Base-by-base conservation (phyloP, 2,113 vertebrate genomes). In the Empidonax alnorum region DNA sequence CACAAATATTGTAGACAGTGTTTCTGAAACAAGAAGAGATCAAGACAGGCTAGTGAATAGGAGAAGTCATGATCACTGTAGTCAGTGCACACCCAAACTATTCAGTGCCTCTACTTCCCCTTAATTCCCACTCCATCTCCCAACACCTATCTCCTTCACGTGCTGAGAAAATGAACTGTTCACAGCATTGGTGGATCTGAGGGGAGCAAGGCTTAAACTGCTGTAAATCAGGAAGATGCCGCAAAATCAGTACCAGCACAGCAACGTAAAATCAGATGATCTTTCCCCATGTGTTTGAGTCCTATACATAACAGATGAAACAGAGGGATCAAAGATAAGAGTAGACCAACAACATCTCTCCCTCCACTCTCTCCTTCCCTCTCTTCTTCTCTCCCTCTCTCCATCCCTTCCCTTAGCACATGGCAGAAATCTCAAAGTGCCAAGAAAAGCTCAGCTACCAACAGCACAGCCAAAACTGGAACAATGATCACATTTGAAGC, bases 1-100 rank as follows among this genome's bases (percentile, higher is more conserved):
- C 85, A 35, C 98, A 98, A 41, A 99, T 98, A 84, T 95, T 98
- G 96, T 98, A 97, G 92, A 99, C 97, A 0, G 99, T 99, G 96
- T 99, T 99, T 96, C 99, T 99, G 97, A 78, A 96, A 97, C 50
- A 82, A 95, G 33, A 97, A 68, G 20, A 59, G 30, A 87, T 52
- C 50, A 80, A 94, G 71, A 92, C n/a, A 93, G 53, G 39, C 11
- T 66, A 46, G 41, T 56, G 55, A 90, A 58, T 22, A 73, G 55
- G 5, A 50, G 42, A 77, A 87, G 25, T 50, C 19, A 65, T 16
- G 14, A 75, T 47, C 14, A 17, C 33, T 50, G 24, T 12, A 84
- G 39, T 17, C 80, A 76, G 27, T 37, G 24, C 16, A 49, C n/a
- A 78, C 12, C 63, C 49, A 76, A 81, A 76, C 8, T 39, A n/a